Conservation (phyloP, 2,113 vertebrate species). For the rabbit (Oryctolagus cuniculus) region DNA sequence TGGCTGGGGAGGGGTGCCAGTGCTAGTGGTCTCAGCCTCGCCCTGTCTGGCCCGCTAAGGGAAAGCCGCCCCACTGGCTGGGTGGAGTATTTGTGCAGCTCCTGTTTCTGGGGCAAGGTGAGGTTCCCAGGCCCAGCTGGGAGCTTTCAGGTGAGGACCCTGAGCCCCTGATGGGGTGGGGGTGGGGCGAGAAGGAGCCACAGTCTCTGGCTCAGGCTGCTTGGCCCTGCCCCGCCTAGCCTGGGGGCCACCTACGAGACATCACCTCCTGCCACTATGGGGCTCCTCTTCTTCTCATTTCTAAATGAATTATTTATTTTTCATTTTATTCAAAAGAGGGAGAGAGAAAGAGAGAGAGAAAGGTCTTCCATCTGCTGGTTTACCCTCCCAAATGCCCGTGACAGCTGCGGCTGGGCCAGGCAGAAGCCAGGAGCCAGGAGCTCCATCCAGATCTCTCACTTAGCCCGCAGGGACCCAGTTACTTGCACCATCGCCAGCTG, state of each 20-base stretch:
- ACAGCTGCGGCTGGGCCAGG: no score
- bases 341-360: no score
- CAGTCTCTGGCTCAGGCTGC: background rate
- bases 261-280: background rate
- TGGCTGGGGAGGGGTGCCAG: background rate
- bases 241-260: background rate
- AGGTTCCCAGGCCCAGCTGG: constrained; percentile 26
- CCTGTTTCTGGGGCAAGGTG: background rate
- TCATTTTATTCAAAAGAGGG: no score
- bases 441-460: no score
- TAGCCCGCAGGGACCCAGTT: no score
- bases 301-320: no score
- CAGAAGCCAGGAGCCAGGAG: no score
- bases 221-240: background rate
- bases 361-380: no score
- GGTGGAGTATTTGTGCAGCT: background rate
- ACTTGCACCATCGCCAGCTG: no score
- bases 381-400: no score
- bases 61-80: background rate
- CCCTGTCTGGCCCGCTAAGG: background rate
- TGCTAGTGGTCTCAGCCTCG: background rate
- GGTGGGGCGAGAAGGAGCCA: background rate
- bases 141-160: background rate
- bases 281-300: no score
- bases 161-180: background rate